Evolutionary conservation across 2,113 vertebrate genomes (phyloP).

Genomic region (Phodopus roborovskii): DNA sequence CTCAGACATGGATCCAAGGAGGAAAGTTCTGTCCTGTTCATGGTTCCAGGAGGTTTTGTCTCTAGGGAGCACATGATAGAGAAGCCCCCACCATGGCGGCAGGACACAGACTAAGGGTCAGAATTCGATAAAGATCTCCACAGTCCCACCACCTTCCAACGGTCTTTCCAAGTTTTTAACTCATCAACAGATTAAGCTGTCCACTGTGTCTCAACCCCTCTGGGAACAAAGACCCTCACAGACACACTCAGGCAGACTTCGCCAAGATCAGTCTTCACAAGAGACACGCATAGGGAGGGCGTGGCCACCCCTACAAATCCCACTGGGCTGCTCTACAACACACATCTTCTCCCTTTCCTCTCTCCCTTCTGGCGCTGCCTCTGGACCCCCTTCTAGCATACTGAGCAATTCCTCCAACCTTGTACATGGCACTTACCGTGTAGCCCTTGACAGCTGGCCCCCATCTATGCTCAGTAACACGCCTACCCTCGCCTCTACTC

Average conservation of each 20-base stretch:
- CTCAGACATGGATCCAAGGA: background rate
- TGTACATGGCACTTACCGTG: background rate
- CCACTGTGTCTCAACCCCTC: background rate
- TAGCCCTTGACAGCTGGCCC: background rate
- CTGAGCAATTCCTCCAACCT: background rate
- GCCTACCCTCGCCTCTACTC: rapidly evolving
- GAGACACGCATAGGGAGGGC: background rate
- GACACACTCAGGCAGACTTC: background rate
- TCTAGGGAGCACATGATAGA: background rate
- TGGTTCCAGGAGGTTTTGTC: background rate
- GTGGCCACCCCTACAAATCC: too few species aligned
- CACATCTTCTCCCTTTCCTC: background rate
- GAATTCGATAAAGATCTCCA: background rate
- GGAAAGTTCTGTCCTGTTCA: background rate
- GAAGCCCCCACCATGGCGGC: background rate
- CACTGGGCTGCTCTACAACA: rapidly evolving
- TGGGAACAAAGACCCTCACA: background rate
- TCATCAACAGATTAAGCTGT: background rate
- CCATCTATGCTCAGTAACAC: background rate
- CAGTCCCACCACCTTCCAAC: too few species aligned
- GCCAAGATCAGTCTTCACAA: background rate
- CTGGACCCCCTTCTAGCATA: background rate
- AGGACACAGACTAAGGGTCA: background rate
- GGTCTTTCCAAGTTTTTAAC: background rate
- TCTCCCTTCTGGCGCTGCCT: background rate